Percentiles rank a stretch among this genome's conserved stretches.
Evolutionary conservation across 92 coral and sea anemone genomes (phyloP).

Genomic region (Paragorgia papillata): DNA sequence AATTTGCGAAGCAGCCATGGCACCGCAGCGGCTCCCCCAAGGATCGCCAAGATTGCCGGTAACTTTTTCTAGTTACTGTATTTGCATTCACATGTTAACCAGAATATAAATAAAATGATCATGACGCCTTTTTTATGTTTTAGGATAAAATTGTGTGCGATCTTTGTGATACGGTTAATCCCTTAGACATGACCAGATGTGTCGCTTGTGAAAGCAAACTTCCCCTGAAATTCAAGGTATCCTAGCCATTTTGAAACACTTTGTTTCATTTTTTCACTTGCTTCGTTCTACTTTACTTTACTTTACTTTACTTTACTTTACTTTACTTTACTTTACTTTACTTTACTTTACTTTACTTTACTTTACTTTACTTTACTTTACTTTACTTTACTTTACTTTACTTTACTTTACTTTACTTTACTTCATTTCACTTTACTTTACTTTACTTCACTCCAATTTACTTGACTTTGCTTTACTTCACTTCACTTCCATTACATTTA

Average conservation of each 20-base stretch:
- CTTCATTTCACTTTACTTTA: neutral
- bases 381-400: neutral
- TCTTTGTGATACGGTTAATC: slow-evolving; percentile 91
- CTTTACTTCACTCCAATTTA: neutral
- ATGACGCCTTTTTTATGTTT: slow-evolving; percentile 39
- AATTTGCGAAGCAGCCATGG: slow-evolving; percentile 88
- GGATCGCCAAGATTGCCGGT: slow-evolving; percentile 56
- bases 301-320: neutral
- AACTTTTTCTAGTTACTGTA: neutral
- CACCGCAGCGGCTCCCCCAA: slow-evolving; percentile 94
- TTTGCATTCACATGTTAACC: neutral
- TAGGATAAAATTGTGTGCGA: slow-evolving; percentile 82
- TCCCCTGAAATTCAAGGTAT: slow-evolving; percentile 75
- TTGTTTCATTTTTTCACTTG: too few relatives aligned
- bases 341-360: neutral
- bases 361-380: neutral
- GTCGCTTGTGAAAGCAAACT: slow-evolving; percentile 87
- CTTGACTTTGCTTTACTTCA: neutral
- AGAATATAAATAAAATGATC: neutral
- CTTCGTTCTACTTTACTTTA: neutral
- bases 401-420: neutral
- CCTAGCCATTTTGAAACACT: neutral
- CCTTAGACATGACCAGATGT: slow-evolving; percentile 82
- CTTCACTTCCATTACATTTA: neutral
- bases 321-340: neutral